Conservation (phyloP, 2,113 vertebrate species). For the Hiodon tergisus region DNA sequence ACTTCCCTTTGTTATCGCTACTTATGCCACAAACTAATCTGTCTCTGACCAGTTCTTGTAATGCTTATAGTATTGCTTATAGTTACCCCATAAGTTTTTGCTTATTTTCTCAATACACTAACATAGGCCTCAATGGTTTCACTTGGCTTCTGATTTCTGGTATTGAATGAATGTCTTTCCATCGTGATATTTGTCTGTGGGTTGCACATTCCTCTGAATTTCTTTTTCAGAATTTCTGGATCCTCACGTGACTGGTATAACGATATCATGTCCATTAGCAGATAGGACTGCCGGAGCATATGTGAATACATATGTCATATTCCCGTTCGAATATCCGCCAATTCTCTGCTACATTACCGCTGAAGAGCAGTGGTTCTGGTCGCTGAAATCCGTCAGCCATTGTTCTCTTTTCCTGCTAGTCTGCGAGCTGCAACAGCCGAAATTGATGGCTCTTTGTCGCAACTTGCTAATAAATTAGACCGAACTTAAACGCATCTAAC, state of each 20-base stretch:
- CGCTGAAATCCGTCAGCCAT: conserved; percentile 2
- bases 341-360: not conserved
- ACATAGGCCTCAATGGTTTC: conserved; percentile 10
- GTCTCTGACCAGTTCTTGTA: conserved; percentile 12
- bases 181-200: conserved; percentile 6
- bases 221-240: not conserved
- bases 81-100: not conserved
- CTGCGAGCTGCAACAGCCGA: not conserved
- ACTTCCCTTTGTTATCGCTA: conserved; percentile 5
- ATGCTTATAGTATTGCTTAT: no score
- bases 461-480: not conserved
- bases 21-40: conserved; percentile 25
- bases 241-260: not conserved
- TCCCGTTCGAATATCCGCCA: not conserved
- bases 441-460: not conserved
- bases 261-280: not conserved
- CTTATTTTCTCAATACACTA: conserved; percentile 4
- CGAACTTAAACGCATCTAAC: not conserved
- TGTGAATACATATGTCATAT: not conserved
- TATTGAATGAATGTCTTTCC: conserved; percentile 15
- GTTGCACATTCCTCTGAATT: not conserved
- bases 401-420: not conserved
- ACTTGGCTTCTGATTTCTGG: not conserved
- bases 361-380: not conserved
- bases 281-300: conserved; percentile 1